phyloP scores from a whole-genome alignment of 2,797 vertebrate genomes.

The Rhyacichthys aspro region DNA sequence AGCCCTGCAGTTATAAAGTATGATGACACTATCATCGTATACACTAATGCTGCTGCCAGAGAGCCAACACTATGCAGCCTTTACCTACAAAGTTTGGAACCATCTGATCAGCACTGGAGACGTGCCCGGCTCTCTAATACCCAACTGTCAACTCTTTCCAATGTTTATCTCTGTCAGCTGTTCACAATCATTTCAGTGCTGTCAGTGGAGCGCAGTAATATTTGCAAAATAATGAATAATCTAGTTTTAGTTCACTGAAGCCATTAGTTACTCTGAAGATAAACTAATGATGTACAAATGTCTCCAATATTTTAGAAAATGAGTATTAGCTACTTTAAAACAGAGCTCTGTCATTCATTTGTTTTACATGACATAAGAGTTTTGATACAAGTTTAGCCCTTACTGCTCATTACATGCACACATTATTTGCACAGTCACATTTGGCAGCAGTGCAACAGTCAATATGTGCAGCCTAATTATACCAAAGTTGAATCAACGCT shows the following conservation, averaged over 20 bases:
- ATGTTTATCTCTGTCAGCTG: slow-evolving; percentile 13
- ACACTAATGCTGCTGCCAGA: slow-evolving; percentile 9
- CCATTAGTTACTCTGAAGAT: no score
- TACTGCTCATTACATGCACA: background rate
- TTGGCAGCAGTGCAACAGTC: slow-evolving; percentile 48
- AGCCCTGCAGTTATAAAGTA: slow-evolving; percentile 42
- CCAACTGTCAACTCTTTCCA: slow-evolving; percentile 14
- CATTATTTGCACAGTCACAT: slow-evolving; percentile 29
- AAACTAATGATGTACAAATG: no score
- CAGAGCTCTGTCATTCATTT: background rate
- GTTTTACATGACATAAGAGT: slow-evolving; percentile 1
- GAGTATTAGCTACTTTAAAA: no score
- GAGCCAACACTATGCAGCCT: slow-evolving; percentile 11
- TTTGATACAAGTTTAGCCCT: background rate
- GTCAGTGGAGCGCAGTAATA: background rate
- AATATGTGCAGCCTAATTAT: slow-evolving; percentile 63
- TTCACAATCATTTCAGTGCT: slow-evolving; percentile 1
- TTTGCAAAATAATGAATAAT: no score
- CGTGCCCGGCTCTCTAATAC: slow-evolving; percentile 19
- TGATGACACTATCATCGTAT: slow-evolving; percentile 36
- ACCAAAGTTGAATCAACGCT: slow-evolving; percentile 50
- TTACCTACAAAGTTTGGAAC: slow-evolving; percentile 33
- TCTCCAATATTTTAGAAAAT: no score
- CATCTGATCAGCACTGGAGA: slow-evolving; percentile 35
- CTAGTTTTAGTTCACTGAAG: background rate